Evolutionary conservation across 2,888 invertebrate species (phyloP), one percentile per base, ranked within the genome.

Genomic region (Eutolmus rufibarbis): DNA sequence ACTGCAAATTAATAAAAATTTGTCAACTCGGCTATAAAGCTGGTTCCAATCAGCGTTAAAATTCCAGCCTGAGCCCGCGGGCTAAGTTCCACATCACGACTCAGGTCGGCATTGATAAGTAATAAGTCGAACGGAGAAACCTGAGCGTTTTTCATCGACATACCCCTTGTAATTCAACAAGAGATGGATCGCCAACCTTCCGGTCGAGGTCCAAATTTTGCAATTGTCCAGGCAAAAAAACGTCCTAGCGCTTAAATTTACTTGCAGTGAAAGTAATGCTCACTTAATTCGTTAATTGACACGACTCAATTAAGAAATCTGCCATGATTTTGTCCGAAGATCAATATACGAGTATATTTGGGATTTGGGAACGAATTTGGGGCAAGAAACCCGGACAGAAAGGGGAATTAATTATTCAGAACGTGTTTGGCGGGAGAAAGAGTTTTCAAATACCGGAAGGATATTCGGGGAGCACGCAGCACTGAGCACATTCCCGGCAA

Each of bases 1-100:
- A 87, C 87, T 79, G 81, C 87, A 81, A 87, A 87, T 87, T 87
- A 87, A 87, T 87, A 81, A 87, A 87, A 87, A 81, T 87, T 87
- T 81, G 79, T 81, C 74, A 87, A 87, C 66, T 40, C 16, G 16
- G 40, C 77, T 37, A 78, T 86, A 86, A 86, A 66, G 74, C 46
- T 85, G 85, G 74, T 74, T 85, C 23, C 74, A 74, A 85, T 74
- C 85, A 85, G 31, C 51, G 74, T 46, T 85, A 74, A 85, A 74
- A 85, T 31, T 23, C 74, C 40, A 12, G 5, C n/a, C 40, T 28
- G 16, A 12, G 56, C 16, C 57, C 23, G 74, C 46, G 51, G n/a
- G 14, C 37, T 74, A 74, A 85, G 85, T 74, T 46, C n/a, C 34
- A 74, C 85, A 28, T 85, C 85, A 85, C 85, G 85, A 84, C 37